A percentile compares a stretch with the other conserved stretches of the same genome.
phyloP scores from a whole-genome alignment of 2,888 invertebrate species.

The Trichopoda pennipes region DNA sequence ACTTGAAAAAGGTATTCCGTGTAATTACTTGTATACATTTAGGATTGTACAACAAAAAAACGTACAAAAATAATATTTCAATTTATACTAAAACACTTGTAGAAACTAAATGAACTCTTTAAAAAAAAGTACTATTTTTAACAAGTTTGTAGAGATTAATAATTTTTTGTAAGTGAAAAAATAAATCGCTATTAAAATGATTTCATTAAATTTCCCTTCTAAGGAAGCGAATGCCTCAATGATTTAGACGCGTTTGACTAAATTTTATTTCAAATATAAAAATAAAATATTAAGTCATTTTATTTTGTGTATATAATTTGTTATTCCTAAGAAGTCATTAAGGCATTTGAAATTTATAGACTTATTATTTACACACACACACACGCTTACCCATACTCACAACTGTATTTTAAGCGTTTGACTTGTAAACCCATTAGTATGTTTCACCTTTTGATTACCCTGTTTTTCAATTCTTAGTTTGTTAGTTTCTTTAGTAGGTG shows the following conservation, averaged over 20 bases:
- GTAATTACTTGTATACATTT: too few species aligned
- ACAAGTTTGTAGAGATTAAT: too few species aligned
- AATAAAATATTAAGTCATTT: not conserved
- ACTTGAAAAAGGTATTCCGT: not conserved
- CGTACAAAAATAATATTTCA: too few species aligned
- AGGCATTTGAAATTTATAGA: slow-evolving; percentile 47
- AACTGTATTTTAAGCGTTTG: slow-evolving; percentile 2
- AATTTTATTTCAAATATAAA: not conserved
- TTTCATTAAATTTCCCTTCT: too few species aligned
- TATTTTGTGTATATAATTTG: slow-evolving; percentile 25
- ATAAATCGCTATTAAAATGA: too few species aligned
- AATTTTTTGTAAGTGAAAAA: too few species aligned
- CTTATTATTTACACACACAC: slow-evolving; percentile 11
- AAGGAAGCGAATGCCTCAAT: not conserved
- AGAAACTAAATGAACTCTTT: too few species aligned
- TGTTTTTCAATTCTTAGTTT: not conserved
- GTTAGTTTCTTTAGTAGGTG: slow-evolving; percentile 38
- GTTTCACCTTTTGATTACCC: slow-evolving; percentile 34
- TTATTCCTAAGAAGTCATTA: slow-evolving; percentile 54
- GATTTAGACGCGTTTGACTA: not conserved
- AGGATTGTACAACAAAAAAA: too few species aligned
- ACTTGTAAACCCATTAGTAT: not conserved
- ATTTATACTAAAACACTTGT: too few species aligned
- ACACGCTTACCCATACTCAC: not conserved
- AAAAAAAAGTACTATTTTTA: too few species aligned